Base-by-base conservation (phyloP, 2,797 vertebrate species). In the Pantherophis vulpinus region DNA sequence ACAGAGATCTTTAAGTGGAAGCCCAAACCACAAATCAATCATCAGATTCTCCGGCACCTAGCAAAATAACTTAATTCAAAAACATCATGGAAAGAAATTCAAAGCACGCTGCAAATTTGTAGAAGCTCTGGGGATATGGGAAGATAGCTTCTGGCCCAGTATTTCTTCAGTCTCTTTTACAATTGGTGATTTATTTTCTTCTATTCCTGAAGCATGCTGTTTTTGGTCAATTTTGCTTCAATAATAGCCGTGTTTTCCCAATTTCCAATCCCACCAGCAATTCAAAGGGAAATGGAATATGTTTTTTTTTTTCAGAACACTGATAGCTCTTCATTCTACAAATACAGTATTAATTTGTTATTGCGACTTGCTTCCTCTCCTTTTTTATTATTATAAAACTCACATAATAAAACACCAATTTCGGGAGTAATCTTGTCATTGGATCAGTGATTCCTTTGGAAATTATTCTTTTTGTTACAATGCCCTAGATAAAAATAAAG, bases 381-480 rank as follows among this genome's bases (percentile, higher is more conserved):
- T 4, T 20, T 23, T 5, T 88, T 59, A 83, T 42, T 89, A 74
- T 74, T 74, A 74, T 37, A 37, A 88, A 93, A 55, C 86, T 14
- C 47, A 61, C 79, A 13, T 47, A 63, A 55, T 87, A 91, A 79
- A 91, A 88, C 54, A 90, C 42, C 51, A 59, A 87, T 55, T 88
- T 59, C 13, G 10, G 61, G 37, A 18, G 61, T 87, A n/a, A 87
- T n/a, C 89, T 29, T 60, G 13, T 74, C 55, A 29, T n/a, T 14
- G 27, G 32, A 54, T 16, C 20, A 0, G 47, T 83, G 93, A 89
- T 63, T 90, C 93, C 90, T 94, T n/a, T 58, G 47, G 90, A 92
- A 70, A 91, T 79, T 87, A 89, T 90, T 94, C 92, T 96, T 95
- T 66, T 94, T 91, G n/a, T 66, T 47, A 54, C 89, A 89, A 90